Evolutionary conservation across 2,888 invertebrate genomes (phyloP).

Genomic region (Aporophyla nigra): DNA sequence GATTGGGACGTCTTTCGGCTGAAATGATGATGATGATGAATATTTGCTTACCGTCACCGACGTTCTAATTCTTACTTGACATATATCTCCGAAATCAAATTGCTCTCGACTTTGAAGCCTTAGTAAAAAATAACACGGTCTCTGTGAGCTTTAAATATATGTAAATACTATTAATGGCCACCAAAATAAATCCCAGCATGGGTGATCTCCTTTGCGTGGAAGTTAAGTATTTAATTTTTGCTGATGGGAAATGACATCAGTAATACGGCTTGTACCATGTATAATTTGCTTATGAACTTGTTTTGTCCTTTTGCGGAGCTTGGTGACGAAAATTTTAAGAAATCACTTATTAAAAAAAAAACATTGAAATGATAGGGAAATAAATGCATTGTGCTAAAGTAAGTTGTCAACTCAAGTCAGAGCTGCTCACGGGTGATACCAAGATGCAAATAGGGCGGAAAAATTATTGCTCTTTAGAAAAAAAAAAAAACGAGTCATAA

Average conservation of each 20-base stretch:
- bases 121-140: no score
- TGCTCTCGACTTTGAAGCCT: no score
- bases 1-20: no score
- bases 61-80: no score
- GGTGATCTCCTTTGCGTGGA: neutral
- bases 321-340: neutral
- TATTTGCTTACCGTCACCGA: no score
- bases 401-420: neutral
- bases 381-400: neutral
- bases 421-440: neutral
- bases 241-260: neutral
- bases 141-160: no score
- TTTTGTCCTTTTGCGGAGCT: neutral
- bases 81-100: no score
- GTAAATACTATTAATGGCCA: no score
- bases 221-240: no score
- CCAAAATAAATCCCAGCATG: no score
- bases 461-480: constrained; percentile 1
- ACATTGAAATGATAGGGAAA: neutral
- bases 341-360: neutral
- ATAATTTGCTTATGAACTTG: neutral
- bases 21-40: no score
- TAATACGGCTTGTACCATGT: neutral
- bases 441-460: neutral
- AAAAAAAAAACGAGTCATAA: constrained; percentile 16